Conservation (phyloP, 2,113 vertebrate genomes). For the Vombatus ursinus region DNA sequence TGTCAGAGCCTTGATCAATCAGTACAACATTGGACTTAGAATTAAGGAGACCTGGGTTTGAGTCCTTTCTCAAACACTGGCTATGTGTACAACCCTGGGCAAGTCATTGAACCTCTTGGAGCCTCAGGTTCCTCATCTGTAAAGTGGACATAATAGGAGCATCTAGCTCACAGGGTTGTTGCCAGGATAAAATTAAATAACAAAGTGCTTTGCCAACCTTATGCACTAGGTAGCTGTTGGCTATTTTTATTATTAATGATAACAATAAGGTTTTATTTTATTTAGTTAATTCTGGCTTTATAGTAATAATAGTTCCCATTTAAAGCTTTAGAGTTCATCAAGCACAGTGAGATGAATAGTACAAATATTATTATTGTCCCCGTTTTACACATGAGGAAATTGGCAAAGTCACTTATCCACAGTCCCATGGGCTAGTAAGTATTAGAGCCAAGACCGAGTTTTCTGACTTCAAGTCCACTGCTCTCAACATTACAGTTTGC, state of each 20-base stretch:
- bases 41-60: background rate
- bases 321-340: background rate
- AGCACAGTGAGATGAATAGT: background rate
- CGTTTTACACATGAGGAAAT: background rate
- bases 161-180: background rate
- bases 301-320: background rate
- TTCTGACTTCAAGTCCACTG: background rate
- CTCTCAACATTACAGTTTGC: background rate
- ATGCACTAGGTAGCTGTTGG: background rate
- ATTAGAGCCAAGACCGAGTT: background rate
- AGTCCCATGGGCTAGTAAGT: background rate
- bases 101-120: background rate
- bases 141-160: background rate
- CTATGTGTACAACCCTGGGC: background rate
- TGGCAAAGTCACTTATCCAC: background rate
- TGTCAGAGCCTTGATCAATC: background rate
- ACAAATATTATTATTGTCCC: background rate
- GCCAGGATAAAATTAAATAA: background rate
- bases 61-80: background rate
- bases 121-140: background rate
- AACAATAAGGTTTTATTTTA: background rate
- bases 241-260: background rate
- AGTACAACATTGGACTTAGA: background rate
- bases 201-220: background rate
- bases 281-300: background rate